Evolutionary conservation across 2,888 invertebrate species (phyloP).

Genomic region (Cynaeus angustus): DNA sequence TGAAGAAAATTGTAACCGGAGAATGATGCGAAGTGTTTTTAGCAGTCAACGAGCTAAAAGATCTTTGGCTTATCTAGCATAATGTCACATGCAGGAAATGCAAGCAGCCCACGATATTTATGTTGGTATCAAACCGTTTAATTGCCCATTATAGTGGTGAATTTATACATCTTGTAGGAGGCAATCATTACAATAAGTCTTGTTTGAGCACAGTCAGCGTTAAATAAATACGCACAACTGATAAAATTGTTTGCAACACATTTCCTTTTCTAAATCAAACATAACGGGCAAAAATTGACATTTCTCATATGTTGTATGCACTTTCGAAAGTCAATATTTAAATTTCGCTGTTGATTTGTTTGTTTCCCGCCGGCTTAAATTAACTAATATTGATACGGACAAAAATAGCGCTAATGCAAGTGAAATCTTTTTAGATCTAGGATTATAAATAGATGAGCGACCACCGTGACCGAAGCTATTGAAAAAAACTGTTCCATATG

Average conservation of each 20-base stretch:
- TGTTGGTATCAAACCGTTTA: constrained; percentile 12
- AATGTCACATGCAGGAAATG: constrained; percentile 5
- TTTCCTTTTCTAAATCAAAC: no score
- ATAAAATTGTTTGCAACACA: not conserved
- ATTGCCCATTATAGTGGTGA: constrained; percentile 8
- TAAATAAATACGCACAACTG: not conserved
- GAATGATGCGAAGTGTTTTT: no score
- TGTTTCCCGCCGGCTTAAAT: constrained; percentile 9
- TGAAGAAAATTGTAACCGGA: no score
- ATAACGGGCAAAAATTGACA: constrained; percentile 15
- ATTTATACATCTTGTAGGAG: constrained; percentile 19
- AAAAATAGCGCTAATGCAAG: constrained; percentile 1
- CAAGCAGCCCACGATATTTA: constrained; percentile 1
- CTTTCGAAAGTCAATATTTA: constrained; percentile 24
- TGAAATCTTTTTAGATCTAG: constrained; percentile 2
- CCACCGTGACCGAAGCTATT: constrained; percentile 15
- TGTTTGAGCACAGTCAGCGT: no score
- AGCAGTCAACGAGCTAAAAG: no score
- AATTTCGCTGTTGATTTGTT: constrained; percentile 17
- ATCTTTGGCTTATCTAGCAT: not conserved
- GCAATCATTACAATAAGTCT: constrained; percentile 12
- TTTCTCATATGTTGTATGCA: constrained; percentile 22
- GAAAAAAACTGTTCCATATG: constrained; percentile 20
- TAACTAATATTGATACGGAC: constrained; percentile 29
- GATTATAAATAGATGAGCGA: not conserved